phyloP scores from a whole-genome alignment of 1,140 invertebrate species.

The Caenorhabditis tropicalis region DNA sequence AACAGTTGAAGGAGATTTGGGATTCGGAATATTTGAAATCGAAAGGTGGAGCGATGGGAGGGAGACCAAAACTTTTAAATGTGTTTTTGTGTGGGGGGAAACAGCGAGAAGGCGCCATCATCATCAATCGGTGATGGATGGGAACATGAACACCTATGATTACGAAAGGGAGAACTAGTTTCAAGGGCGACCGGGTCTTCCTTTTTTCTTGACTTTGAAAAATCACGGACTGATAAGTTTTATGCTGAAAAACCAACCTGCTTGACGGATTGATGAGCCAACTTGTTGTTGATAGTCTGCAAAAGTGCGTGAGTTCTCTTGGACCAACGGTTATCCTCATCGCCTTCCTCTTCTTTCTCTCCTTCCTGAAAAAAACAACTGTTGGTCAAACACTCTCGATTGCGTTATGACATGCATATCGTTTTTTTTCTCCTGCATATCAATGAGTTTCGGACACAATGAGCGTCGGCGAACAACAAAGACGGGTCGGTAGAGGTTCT shows the following conservation, averaged over 20 bases:
- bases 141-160: slow-evolving; percentile 50
- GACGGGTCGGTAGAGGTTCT: slow-evolving; percentile 6
- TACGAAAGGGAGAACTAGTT: slow-evolving; percentile 15
- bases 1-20: slow-evolving; percentile 18
- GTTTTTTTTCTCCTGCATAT: slow-evolving; percentile 46
- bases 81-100: slow-evolving; percentile 20
- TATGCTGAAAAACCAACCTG: background rate
- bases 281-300: slow-evolving; percentile 55
- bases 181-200: slow-evolving; percentile 2
- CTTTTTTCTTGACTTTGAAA: background rate
- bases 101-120: background rate
- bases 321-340: slow-evolving; percentile 59
- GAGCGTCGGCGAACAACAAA: slow-evolving; percentile 30
- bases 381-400: no score
- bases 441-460: slow-evolving; percentile 41
- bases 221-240: background rate
- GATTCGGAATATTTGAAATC: slow-evolving; percentile 9
- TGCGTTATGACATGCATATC: no score
- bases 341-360: slow-evolving; percentile 46
- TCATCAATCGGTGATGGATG: slow-evolving; percentile 49
- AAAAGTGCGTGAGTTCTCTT: slow-evolving; percentile 55
- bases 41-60: background rate
- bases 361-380: slow-evolving; percentile 48
- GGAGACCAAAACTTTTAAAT: slow-evolving; percentile 10
- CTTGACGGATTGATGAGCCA: background rate